Percentiles rank a stretch among this genome's conserved stretches.
These are phyloP conservation scores for Alligator sinensis DNA, from an alignment of 2,113 vertebrate genomes.

Conservation along the genomic window DNA sequence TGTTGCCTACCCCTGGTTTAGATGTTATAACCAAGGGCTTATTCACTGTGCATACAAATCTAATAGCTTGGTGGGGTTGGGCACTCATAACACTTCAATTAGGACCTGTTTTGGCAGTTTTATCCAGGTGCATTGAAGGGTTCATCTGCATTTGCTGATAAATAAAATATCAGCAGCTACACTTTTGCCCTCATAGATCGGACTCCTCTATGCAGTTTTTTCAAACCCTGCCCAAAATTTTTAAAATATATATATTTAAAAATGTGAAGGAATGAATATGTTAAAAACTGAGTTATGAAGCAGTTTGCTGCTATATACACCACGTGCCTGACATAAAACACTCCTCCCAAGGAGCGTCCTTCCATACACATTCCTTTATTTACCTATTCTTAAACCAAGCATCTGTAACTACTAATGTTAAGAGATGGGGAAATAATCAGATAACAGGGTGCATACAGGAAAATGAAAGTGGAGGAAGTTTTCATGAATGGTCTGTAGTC, in stretches of 20 bases:
- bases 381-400: background rate
- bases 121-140: background rate
- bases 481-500: background rate
- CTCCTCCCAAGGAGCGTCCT: background rate
- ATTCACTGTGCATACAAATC: background rate
- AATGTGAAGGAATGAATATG: fast-evolving
- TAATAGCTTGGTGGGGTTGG: background rate
- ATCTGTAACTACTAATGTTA: background rate
- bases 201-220: fast-evolving
- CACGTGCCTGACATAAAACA: background rate
- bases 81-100: background rate
- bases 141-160: fast-evolving
- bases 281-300: background rate
- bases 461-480: background rate
- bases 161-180: background rate
- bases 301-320: background rate
- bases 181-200: background rate
- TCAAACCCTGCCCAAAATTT: background rate
- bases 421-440: background rate
- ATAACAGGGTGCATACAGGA: background rate
- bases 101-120: background rate
- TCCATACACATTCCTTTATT: fast-evolving
- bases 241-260: background rate
- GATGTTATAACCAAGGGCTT: background rate
- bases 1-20: background rate